A percentile compares a stretch with the other conserved stretches of the same genome.
Conservation (phyloP, 2,888 invertebrate genomes). For the Amblyjoppa proteus region DNA sequence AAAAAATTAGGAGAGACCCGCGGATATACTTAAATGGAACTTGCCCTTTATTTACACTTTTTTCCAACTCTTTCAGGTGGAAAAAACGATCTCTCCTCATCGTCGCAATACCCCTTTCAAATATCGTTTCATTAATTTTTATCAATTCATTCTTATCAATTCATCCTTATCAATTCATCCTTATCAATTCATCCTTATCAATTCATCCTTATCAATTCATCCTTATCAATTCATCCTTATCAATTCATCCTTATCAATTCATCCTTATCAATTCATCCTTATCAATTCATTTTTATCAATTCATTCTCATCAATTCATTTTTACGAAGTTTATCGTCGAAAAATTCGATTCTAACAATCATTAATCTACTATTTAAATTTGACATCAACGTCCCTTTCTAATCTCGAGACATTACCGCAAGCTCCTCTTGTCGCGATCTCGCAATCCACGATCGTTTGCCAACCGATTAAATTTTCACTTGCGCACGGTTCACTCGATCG, state of each 20-base stretch:
- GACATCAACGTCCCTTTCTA: background rate
- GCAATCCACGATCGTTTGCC: background rate
- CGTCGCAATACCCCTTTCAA: background rate
- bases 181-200: too few relatives aligned
- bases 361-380: background rate
- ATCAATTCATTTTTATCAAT: too few relatives aligned
- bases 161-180: too few relatives aligned
- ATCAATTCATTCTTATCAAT: background rate
- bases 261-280: too few relatives aligned
- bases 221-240: too few relatives aligned
- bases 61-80: conserved; percentile 10
- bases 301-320: background rate
- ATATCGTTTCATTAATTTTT: background rate
- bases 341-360: background rate
- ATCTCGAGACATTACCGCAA: background rate
- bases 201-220: too few relatives aligned
- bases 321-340: background rate
- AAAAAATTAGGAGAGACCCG: background rate
- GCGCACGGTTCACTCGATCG: background rate
- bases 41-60: conserved; percentile 19
- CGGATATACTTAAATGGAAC: background rate
- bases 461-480: background rate
- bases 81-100: background rate
- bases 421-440: background rate
- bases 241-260: too few relatives aligned